phyloP scores from a whole-genome alignment of 2,113 vertebrate genomes.

The Dissostichus mawsoni region DNA sequence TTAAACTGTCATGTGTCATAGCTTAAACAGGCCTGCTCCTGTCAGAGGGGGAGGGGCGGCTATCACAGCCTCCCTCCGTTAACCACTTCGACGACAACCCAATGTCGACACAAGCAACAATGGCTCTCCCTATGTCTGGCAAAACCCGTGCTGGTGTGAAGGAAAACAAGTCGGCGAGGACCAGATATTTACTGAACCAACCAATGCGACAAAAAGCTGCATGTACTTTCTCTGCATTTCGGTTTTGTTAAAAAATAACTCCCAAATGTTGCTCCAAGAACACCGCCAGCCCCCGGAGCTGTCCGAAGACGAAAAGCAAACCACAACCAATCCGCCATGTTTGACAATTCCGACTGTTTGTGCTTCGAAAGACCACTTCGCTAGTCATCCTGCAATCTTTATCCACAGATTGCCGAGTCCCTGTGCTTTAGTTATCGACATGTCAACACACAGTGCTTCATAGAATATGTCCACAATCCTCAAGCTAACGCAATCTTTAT shows the following conservation, averaged over 20 bases:
- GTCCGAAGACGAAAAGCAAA: slow-evolving; percentile 57
- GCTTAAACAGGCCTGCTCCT: slow-evolving; percentile 18
- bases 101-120: slow-evolving; percentile 33
- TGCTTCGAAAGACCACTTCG: slow-evolving; percentile 50
- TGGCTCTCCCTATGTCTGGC: slow-evolving; percentile 26
- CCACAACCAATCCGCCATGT: slow-evolving; percentile 77
- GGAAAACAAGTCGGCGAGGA: slow-evolving; percentile 32
- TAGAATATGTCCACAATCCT: slow-evolving; percentile 68
- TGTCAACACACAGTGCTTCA: slow-evolving; percentile 54
- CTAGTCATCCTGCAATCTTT: slow-evolving; percentile 82
- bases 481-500: slow-evolving; percentile 87
- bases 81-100: slow-evolving; percentile 64
- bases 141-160: background rate
- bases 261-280: slow-evolving; percentile 45
- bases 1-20: slow-evolving; percentile 42
- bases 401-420: slow-evolving; percentile 82
- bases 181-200: background rate
- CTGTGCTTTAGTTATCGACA: slow-evolving; percentile 59
- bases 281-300: slow-evolving; percentile 54
- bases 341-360: slow-evolving; percentile 65
- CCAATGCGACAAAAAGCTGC: background rate
- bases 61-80: slow-evolving; percentile 50
- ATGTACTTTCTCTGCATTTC: slow-evolving; percentile 8
- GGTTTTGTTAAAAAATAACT: slow-evolving; percentile 8
- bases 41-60: slow-evolving; percentile 29